Base-by-base conservation (phyloP, 2,888 invertebrate genomes). In the Caenorhabditis zanzibari region DNA sequence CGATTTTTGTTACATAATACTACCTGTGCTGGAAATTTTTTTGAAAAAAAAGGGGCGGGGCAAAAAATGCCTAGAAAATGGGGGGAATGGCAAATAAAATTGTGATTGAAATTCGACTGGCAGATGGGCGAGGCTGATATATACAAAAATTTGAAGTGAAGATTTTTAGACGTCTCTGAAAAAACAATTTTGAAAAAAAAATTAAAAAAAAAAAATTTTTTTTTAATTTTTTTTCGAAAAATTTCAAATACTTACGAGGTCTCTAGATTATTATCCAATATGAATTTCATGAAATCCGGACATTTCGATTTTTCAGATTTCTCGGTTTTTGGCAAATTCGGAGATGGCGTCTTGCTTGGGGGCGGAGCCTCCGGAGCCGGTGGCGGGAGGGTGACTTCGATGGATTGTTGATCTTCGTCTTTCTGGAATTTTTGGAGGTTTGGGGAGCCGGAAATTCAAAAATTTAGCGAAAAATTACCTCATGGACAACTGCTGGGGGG, bases 161-260 rank as follows among this genome's bases (percentile, higher is more conserved):
- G 24, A n/a, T 10, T 16, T 63, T 63, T 26, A 63, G 26, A 63
- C 26, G 44, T 44, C 41, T 35, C 52, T 35, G 24, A 28, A 59
- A 59, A 19, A 35, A 52, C 14, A 22, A 47, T 26, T 61, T 35
- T 61, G 19, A n/a, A 5, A 58, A 44, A 63, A 49, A 24, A 49
- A 49, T 49, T 49, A n/a, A n/a, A n/a, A n/a, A n/a, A n/a, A n/a
- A n/a, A n/a, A n/a, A n/a, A n/a, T n/a, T n/a, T n/a, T n/a, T n/a
- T 54, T 54, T 9, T n/a, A 12, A 24, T 54, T 26, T 6, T 26
- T 47, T n/a, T n/a, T n/a, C n/a, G n/a, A n/a, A n/a, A n/a, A n/a
- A n/a, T n/a, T n/a, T n/a, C n/a, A n/a, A n/a, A n/a, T n/a, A 80
- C 90, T 89, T 54, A 91, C 90, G 91, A 91, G 19, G 91, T 91